These are phyloP conservation scores for Eucera pruinosa DNA, from an alignment of 2,888 invertebrate genomes.

Conservation along the genomic window DNA sequence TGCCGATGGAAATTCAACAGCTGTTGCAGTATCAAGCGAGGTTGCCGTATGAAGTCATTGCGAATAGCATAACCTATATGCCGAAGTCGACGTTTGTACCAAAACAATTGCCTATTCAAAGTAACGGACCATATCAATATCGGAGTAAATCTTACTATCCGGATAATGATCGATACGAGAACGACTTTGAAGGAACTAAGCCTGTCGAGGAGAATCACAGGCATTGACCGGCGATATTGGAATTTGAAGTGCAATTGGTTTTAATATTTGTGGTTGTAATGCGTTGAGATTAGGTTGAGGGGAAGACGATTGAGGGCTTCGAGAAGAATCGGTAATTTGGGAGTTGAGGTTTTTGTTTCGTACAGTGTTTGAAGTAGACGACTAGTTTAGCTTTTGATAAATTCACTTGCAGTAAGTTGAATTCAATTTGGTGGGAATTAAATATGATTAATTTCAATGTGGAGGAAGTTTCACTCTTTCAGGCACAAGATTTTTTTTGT, in stretches of 20 bases:
- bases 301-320: not conserved
- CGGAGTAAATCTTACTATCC: conserved; percentile 79
- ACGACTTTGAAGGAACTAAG: conserved; percentile 48
- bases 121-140: conserved; percentile 73
- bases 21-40: conserved; percentile 79
- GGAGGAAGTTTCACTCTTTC: too few species aligned
- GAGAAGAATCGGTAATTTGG: too few species aligned
- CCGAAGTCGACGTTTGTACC: conserved; percentile 79
- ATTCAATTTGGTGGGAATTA: too few species aligned
- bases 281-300: conserved; percentile 5
- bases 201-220: conserved; percentile 57
- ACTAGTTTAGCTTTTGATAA: too few species aligned
- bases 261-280: not conserved
- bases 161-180: conserved; percentile 64
- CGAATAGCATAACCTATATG: conserved; percentile 78
- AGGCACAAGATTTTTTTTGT: too few species aligned
- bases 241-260: not conserved
- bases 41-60: conserved; percentile 81
- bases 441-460: too few species aligned
- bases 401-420: too few species aligned
- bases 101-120: conserved; percentile 74
- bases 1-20: conserved; percentile 78
- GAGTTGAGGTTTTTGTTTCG: too few species aligned
- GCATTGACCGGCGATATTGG: conserved; percentile 46
- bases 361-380: too few species aligned